phyloP scores from a whole-genome alignment of 2,113 vertebrate genomes.

The Gobius niger region DNA sequence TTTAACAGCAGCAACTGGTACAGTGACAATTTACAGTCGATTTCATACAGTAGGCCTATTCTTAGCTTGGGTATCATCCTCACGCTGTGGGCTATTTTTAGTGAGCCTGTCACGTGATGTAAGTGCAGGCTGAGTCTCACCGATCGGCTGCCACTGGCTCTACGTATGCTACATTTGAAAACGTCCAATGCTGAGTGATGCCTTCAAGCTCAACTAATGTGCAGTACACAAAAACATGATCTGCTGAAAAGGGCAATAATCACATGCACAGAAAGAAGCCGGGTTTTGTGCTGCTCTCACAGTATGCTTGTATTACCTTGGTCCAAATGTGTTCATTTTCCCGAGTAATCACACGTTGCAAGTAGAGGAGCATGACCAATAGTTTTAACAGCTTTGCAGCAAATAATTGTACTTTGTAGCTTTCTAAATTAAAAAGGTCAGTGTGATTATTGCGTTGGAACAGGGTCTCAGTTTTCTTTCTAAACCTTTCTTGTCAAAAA shows the following conservation, averaged over 20 bases:
- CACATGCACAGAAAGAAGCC: not conserved
- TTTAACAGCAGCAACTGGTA: slow-evolving; percentile 17
- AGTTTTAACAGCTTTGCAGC: not conserved
- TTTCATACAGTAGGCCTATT: slow-evolving; percentile 52
- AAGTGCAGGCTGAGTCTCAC: slow-evolving; percentile 44
- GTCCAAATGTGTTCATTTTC: not conserved
- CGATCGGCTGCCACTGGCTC: slow-evolving; percentile 43
- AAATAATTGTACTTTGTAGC: slow-evolving; percentile 6
- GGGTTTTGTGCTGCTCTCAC: not conserved
- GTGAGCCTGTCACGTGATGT: slow-evolving; percentile 44
- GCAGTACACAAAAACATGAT: not conserved
- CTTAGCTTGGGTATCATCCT: slow-evolving; percentile 60
- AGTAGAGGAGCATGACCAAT: not conserved
- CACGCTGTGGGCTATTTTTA: slow-evolving; percentile 65
- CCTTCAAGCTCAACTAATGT: not conserved
- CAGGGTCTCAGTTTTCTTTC: not conserved
- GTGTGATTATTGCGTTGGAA: slow-evolving; percentile 35
- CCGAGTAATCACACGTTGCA: not conserved
- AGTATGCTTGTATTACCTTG: not conserved
- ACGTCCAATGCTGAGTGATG: slow-evolving; percentile 16
- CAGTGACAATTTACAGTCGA: slow-evolving; percentile 42
- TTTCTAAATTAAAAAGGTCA: slow-evolving; percentile 22
- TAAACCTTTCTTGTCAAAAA: slow-evolving; percentile 7
- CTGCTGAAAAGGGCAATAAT: not conserved
- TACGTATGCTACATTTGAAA: slow-evolving; percentile 19